Base-by-base conservation (phyloP, 2,113 vertebrate genomes). In the Mastomys natalensis region DNA sequence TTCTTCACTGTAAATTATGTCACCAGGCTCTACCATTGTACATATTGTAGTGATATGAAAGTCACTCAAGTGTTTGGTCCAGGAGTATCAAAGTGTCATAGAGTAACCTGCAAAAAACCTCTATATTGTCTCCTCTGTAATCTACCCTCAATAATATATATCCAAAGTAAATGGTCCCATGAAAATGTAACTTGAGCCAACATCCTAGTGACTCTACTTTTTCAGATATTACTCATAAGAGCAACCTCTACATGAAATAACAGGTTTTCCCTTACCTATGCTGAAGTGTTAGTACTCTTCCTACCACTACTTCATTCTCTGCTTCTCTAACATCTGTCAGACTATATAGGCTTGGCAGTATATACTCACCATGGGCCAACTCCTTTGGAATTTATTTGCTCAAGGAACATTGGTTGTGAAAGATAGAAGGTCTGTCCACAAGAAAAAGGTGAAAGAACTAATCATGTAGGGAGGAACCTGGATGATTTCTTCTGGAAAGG, bases 241-340 rank as follows among this genome's bases (percentile, higher is more conserved):
- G 2, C 29, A n/a, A 0, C 21, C 90, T 82, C 5, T 73, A 2
- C 22, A 19, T 7, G 72, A 40, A 73, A 6, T 13, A 21, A n/a
- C 2, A 8, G 4, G 13, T 82, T 60, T 82, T 6, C 12, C n/a
- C 2, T 53, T 8, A 8, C 37, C 13, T 78, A 5, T 43, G 4
- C 53, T 93, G 29, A 87, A 26, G 3, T 26, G 16, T n/a, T 51
- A 81, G 87, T 80, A 43, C 9, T 34, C 5, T 90, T 19, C 34
- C 51, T 73, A 5, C 7, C 21, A 62, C 21, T 40, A 88, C 6
- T 26, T 55, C 19, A 19, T 80, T 45, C 21, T 45, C 24, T 51
- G 6, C 45, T 91, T 93, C 55, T 29, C 17, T 31, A 82, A 17
- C 9, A 96, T 81, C 93, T 92, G 94, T 88, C 55, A 31, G 66